Percentiles rank a stretch among this genome's conserved stretches.
These are phyloP conservation scores for Silurus asotus DNA, from an alignment of 2,113 vertebrate genomes.

Conservation along the genomic window DNA sequence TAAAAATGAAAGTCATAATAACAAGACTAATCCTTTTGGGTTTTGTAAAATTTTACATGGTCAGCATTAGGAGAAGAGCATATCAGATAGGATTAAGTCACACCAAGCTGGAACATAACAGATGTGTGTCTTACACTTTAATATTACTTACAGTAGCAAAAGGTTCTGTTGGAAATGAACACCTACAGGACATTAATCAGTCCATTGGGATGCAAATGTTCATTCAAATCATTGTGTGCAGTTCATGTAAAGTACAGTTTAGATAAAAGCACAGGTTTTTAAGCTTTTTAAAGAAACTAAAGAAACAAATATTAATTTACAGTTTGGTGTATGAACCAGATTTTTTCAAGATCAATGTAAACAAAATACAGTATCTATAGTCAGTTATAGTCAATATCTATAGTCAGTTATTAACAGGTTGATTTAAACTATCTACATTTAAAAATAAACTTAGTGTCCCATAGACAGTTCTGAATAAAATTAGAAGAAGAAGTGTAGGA, in stretches of 20 bases:
- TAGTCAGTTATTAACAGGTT: too few species aligned
- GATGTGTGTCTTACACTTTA: slow-evolving; percentile 21
- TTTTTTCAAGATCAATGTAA: too few species aligned
- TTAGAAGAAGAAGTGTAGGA: too few species aligned
- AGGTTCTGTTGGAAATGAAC: background rate
- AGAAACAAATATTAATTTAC: too few species aligned
- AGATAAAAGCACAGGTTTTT: too few species aligned
- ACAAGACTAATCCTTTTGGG: slow-evolving; percentile 11
- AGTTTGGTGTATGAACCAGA: too few species aligned
- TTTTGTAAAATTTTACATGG: slow-evolving; percentile 35
- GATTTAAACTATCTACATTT: too few species aligned
- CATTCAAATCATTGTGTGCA: background rate
- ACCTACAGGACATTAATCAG: background rate
- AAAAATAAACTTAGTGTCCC: too few species aligned
- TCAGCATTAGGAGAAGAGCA: slow-evolving; percentile 12
- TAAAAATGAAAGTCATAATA: background rate
- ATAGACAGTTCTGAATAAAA: too few species aligned
- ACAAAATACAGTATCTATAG: too few species aligned
- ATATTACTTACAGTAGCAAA: background rate
- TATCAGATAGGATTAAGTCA: slow-evolving; percentile 32
- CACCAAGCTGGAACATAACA: slow-evolving; percentile 20
- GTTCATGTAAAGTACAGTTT: background rate
- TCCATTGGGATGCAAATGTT: background rate
- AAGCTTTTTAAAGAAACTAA: too few species aligned
- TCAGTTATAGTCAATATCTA: too few species aligned